phyloP scores from a whole-genome alignment of 2,888 invertebrate species.

The Pristionchus entomophagus region DNA sequence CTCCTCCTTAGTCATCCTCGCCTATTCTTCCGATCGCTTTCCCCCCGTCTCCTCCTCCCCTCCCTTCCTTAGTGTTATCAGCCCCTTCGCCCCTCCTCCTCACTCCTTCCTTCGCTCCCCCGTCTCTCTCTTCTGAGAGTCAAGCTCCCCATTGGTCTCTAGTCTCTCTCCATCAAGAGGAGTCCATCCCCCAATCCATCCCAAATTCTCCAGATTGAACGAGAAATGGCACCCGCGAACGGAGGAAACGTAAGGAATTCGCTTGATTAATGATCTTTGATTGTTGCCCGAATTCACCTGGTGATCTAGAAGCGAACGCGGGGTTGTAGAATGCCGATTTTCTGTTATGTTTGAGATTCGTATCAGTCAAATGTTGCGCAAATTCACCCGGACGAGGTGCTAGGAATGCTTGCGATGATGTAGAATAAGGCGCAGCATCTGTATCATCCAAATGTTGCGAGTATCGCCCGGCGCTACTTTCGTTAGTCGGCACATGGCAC shows the following conservation, averaged over 20 bases:
- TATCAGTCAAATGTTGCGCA: neutral
- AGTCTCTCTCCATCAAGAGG: neutral
- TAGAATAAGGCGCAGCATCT: neutral
- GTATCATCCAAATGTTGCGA: neutral
- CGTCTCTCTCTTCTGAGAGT: conserved; percentile 28
- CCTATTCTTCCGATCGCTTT: conserved; percentile 33
- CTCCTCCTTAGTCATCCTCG: conserved; percentile 1
- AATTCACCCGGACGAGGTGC: too few relatives aligned
- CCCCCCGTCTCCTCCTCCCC: neutral
- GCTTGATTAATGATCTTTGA: neutral
- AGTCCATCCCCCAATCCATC: neutral
- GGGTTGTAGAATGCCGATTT: neutral
- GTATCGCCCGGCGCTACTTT: neutral
- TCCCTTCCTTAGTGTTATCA: conserved; percentile 31
- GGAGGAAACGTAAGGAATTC: conserved; percentile 17
- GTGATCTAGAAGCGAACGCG: too few relatives aligned
- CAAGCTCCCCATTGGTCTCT: conserved; percentile 33
- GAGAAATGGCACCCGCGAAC: conserved; percentile 30
- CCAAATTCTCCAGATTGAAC: too few relatives aligned
- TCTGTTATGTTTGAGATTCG: neutral
- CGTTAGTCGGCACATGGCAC: neutral
- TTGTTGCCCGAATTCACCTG: too few relatives aligned
- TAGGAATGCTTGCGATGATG: too few relatives aligned
- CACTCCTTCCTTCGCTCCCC: conserved; percentile 8
- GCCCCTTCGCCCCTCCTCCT: conserved; percentile 29